Percentiles rank a stretch among this genome's conserved stretches.
Evolutionary conservation across 2,888 invertebrate species (phyloP).

Genomic region (Chymomyza caudatula): DNA sequence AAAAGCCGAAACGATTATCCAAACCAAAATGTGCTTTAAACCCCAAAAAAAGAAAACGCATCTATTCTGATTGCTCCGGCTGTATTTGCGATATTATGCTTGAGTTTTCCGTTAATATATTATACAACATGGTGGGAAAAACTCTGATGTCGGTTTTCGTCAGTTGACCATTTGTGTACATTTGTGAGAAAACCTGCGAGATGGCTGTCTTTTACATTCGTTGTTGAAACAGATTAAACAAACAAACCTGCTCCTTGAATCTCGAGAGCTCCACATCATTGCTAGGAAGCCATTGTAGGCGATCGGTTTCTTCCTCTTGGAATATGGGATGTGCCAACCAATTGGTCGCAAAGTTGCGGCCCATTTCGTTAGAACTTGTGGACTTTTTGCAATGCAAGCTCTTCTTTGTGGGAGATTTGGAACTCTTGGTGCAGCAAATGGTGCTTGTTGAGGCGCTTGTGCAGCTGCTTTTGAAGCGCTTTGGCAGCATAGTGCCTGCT

Average conservation of each 20-base stretch:
- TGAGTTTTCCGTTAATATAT: conserved; percentile 18
- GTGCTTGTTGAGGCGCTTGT: too few species aligned
- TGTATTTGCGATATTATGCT: not conserved
- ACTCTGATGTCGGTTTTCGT: conserved; percentile 53
- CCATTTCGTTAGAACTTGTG: too few species aligned
- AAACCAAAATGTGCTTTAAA: too few species aligned
- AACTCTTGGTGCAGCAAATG: too few species aligned
- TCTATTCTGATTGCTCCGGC: too few species aligned
- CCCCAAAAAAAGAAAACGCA: too few species aligned
- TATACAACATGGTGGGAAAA: conserved; percentile 42
- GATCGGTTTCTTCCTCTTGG: conserved; percentile 13
- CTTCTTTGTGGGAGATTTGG: too few species aligned
- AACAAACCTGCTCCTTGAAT: conserved; percentile 41
- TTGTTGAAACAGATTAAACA: too few species aligned
- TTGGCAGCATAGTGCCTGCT: not conserved
- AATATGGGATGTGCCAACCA: conserved; percentile 16
- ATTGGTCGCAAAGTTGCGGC: not conserved
- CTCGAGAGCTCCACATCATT: conserved; percentile 22
- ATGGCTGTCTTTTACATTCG: too few species aligned
- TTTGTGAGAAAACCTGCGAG: conserved; percentile 45
- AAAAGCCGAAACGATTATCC: too few species aligned
- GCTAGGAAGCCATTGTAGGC: conserved; percentile 39
- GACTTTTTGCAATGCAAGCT: too few species aligned
- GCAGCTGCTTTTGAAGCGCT: not conserved
- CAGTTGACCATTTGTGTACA: conserved; percentile 48